These are phyloP conservation scores for Sprattus sprattus DNA, from an alignment of 2,113 vertebrate species.

Conservation along the genomic window DNA sequence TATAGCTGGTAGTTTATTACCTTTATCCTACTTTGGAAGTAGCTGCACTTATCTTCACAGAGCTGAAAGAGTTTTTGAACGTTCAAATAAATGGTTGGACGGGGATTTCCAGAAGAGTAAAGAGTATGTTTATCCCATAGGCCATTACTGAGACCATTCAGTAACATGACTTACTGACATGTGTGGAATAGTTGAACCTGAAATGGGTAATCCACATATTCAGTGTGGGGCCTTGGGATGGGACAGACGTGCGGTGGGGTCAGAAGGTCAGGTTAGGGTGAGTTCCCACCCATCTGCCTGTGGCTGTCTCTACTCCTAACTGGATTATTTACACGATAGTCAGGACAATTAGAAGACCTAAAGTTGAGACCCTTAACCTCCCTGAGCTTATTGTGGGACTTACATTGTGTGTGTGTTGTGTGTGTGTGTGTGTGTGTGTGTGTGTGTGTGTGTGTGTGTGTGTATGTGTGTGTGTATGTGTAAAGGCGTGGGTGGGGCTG, in stretches of 20 bases:
- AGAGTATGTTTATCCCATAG: too few species aligned
- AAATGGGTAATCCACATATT: too few species aligned
- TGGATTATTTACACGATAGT: background rate
- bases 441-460: slow-evolving; percentile 26
- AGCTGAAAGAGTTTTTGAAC: background rate
- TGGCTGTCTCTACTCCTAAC: background rate
- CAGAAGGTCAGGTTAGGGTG: background rate
- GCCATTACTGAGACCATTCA: too few species aligned
- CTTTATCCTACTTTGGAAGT: background rate
- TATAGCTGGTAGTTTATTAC: background rate
- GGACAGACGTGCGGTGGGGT: too few species aligned
- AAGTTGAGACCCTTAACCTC: slow-evolving; percentile 29
- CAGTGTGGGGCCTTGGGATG: too few species aligned
- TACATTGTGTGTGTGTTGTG: background rate
- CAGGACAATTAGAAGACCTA: background rate
- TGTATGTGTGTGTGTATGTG: background rate
- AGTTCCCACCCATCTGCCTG: background rate
- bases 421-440: slow-evolving; percentile 19
- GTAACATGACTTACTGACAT: too few species aligned
- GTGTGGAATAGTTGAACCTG: too few species aligned
- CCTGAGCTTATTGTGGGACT: slow-evolving; percentile 8
- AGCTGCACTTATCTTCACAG: background rate
- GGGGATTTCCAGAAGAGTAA: too few species aligned
- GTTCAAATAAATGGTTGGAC: background rate
- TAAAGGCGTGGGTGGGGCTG: too few species aligned